phyloP scores from a whole-genome alignment of 2,797 vertebrate species.

The Gouania willdenowi region DNA sequence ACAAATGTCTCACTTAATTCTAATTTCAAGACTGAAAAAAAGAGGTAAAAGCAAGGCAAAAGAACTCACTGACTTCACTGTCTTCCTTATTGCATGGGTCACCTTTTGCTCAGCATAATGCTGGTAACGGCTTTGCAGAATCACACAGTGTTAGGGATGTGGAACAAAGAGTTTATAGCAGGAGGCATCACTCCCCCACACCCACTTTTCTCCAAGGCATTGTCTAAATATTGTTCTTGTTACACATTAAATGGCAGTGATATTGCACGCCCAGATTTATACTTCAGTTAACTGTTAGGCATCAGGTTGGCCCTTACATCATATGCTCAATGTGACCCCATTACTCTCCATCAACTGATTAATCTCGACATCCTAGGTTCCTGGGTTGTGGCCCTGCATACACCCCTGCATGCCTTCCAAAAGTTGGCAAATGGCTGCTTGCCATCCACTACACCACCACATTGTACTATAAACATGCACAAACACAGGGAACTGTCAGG shows the following conservation, averaged over 20 bases:
- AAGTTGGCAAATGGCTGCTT: conserved; percentile 51
- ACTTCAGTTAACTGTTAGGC: conserved; percentile 65
- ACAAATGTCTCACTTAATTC: conserved; percentile 25
- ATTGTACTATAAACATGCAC: conserved; percentile 32
- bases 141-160: conserved; percentile 13
- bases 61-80: conserved; percentile 17
- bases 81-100: conserved; percentile 18
- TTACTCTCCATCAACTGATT: conserved; percentile 77
- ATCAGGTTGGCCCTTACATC: conserved; percentile 72
- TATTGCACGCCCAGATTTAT: conserved; percentile 57
- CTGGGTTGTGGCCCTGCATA: conserved; percentile 55
- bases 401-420: conserved; percentile 68
- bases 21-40: conserved; percentile 16
- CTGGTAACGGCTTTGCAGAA: conserved; percentile 29
- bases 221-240: conserved; percentile 57
- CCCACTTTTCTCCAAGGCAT: too few species aligned
- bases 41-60: too few species aligned
- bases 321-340: conserved; percentile 78
- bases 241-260: conserved; percentile 40
- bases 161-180: conserved; percentile 42
- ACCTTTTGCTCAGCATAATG: conserved; percentile 43
- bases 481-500: conserved; percentile 2
- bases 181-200: neutral
- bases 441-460: conserved; percentile 33
- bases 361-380: conserved; percentile 68